Percentiles rank a stretch among this genome's conserved stretches.
Evolutionary conservation across 2,797 vertebrate species (phyloP).

Genomic region (Crotalus adamanteus): DNA sequence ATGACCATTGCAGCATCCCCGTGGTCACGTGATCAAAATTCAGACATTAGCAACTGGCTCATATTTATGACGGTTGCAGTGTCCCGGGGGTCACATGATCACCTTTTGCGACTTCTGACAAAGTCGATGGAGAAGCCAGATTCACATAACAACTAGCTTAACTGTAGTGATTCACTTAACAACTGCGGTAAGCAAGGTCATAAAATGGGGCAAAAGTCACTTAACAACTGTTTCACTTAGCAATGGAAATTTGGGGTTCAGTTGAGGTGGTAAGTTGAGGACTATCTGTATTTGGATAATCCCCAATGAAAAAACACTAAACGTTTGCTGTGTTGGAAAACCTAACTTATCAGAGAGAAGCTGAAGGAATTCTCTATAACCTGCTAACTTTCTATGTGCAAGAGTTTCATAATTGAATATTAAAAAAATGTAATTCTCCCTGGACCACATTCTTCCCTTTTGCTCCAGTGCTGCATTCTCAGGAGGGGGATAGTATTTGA

Average conservation of each 20-base stretch:
- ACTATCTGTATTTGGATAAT: background rate
- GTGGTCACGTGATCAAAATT: background rate
- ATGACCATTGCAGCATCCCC: no score
- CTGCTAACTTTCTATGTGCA: background rate
- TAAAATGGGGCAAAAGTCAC: background rate
- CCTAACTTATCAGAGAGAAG: background rate
- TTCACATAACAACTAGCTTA: background rate
- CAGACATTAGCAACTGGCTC: background rate
- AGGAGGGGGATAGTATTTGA: background rate
- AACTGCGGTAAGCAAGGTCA: fast-evolving
- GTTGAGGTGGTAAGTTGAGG: background rate
- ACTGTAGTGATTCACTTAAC: background rate
- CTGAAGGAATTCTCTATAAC: background rate
- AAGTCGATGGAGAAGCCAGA: background rate
- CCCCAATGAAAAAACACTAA: background rate
- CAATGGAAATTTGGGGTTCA: background rate
- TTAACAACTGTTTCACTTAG: background rate
- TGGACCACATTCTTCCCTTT: background rate
- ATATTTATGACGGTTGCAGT: background rate
- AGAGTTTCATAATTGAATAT: background rate
- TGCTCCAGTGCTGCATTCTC: background rate
- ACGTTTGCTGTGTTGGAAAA: background rate
- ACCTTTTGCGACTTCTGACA: background rate
- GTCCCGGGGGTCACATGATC: background rate
- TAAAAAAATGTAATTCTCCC: background rate